Evolutionary conservation across 2,888 invertebrate species (phyloP).

Genomic region (Bombylius major): DNA sequence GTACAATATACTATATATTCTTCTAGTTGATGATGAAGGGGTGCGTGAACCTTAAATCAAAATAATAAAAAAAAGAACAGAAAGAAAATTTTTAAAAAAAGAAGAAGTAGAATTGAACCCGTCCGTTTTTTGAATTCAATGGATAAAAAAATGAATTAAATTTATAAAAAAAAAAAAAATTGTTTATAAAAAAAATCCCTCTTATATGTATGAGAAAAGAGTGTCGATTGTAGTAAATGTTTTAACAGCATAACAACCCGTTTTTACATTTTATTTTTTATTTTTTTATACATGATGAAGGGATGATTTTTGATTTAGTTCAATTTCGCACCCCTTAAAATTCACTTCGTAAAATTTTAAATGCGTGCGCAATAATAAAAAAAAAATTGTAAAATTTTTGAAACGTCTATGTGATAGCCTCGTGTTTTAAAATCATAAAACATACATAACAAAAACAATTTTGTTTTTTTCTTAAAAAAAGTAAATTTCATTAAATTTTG

Average conservation of each 20-base stretch:
- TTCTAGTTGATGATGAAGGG: slow-evolving; percentile 9
- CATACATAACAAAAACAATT: no score
- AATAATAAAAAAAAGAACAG: background rate
- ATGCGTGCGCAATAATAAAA: slow-evolving; percentile 10
- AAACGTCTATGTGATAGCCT: no score
- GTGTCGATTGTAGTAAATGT: no score
- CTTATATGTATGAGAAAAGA: background rate
- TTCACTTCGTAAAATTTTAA: slow-evolving; percentile 12
- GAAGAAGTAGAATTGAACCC: background rate
- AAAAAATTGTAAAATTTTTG: no score
- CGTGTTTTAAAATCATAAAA: no score
- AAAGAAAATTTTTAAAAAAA: background rate
- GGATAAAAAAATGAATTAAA: slow-evolving; percentile 1
- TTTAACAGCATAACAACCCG: slow-evolving; percentile 9
- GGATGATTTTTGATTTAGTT: slow-evolving; percentile 17
- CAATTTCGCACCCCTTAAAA: slow-evolving; percentile 17
- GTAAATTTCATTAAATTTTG: no score
- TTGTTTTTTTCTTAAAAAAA: no score
- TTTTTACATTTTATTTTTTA: background rate
- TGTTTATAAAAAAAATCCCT: background rate
- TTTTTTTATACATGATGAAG: slow-evolving; percentile 6
- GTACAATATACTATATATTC: background rate
- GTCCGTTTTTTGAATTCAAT: background rate
- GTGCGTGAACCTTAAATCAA: slow-evolving; percentile 13
- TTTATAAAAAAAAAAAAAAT: no score